Evolutionary conservation across 2,797 vertebrate genomes (phyloP).

Genomic region (Cyprinodon diabolis): DNA sequence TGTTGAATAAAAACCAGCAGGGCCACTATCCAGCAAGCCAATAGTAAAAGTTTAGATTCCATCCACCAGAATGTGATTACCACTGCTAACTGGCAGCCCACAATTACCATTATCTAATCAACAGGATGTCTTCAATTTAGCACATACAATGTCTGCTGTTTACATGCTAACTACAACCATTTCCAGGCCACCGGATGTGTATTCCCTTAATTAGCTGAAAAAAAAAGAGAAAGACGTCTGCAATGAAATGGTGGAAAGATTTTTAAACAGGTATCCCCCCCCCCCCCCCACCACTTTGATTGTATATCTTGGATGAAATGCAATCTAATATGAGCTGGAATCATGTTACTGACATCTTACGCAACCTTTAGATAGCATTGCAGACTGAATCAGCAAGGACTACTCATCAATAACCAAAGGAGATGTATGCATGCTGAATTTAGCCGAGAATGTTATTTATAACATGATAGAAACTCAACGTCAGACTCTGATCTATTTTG

Average conservation of each 20-base stretch:
- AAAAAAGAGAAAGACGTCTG: slow-evolving; percentile 38
- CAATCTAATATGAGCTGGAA: slow-evolving; percentile 46
- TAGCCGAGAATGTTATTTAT: slow-evolving; percentile 27
- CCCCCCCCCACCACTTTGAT: background rate
- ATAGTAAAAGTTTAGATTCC: slow-evolving; percentile 44
- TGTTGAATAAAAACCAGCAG: slow-evolving; percentile 55
- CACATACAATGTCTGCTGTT: slow-evolving; percentile 62
- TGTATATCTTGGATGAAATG: slow-evolving; percentile 39
- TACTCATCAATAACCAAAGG: slow-evolving; percentile 24
- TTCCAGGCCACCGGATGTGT: slow-evolving; percentile 62
- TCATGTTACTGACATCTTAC: slow-evolving; percentile 54
- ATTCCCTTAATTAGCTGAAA: slow-evolving; percentile 56
- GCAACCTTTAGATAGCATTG: slow-evolving; percentile 49
- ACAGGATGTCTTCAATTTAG: slow-evolving; percentile 65
- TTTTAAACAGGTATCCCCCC: slow-evolving; percentile 20
- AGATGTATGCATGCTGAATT: slow-evolving; percentile 30
- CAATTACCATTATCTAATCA: slow-evolving; percentile 54
- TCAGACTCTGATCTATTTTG: slow-evolving; percentile 12
- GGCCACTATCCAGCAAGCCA: slow-evolving; percentile 32
- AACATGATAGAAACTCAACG: slow-evolving; percentile 11
- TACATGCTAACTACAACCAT: slow-evolving; percentile 56
- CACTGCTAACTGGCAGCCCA: slow-evolving; percentile 41
- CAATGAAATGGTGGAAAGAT: slow-evolving; percentile 56
- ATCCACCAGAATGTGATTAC: slow-evolving; percentile 46
- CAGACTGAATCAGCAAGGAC: slow-evolving; percentile 16